Evolutionary conservation across 2,797 vertebrate species (phyloP).

Genomic region (Gambusia yucatana): DNA sequence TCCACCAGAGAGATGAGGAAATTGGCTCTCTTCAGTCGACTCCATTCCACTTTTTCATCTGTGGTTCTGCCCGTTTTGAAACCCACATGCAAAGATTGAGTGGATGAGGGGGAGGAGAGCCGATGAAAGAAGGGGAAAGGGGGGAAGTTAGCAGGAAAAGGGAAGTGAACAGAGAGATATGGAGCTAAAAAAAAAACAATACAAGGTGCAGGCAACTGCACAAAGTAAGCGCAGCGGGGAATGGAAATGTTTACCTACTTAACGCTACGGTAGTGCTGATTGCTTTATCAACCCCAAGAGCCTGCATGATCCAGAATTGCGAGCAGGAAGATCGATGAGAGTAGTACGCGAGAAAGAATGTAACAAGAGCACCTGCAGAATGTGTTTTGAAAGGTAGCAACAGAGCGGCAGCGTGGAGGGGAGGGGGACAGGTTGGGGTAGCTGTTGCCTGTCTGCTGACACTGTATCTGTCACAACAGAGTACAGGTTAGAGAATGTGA

Average conservation of each 20-base stretch:
- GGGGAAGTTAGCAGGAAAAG: slow-evolving; percentile 39
- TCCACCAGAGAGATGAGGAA: slow-evolving; percentile 74
- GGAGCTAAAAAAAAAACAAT: slow-evolving; percentile 21
- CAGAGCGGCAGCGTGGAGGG: slow-evolving; percentile 12
- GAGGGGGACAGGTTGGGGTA: slow-evolving; percentile 15
- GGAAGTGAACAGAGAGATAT: slow-evolving; percentile 14
- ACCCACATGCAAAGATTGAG: slow-evolving; percentile 69
- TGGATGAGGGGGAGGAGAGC: slow-evolving; percentile 42
- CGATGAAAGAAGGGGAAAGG: slow-evolving; percentile 45
- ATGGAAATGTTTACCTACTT: slow-evolving; percentile 66
- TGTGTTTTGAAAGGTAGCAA: slow-evolving; percentile 39
- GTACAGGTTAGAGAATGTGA: slow-evolving; percentile 52
- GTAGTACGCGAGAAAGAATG: slow-evolving; percentile 34
- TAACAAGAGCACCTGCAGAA: slow-evolving; percentile 38
- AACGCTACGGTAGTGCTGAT: slow-evolving; percentile 59
- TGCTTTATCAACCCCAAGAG: slow-evolving; percentile 64
- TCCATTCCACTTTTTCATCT: slow-evolving; percentile 72
- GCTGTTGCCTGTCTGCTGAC: slow-evolving; percentile 22
- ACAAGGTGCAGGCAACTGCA: slow-evolving; percentile 39
- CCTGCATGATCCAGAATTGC: slow-evolving; percentile 35
- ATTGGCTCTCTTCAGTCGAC: slow-evolving; percentile 71
- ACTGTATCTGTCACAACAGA: slow-evolving; percentile 42
- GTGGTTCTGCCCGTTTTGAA: slow-evolving; percentile 73
- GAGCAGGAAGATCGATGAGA: slow-evolving; percentile 54
- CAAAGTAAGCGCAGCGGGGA: slow-evolving; percentile 31